Percentiles rank a stretch among this genome's conserved stretches.
Conservation (phyloP, 2,113 vertebrate genomes). For the Laterallus jamaicensis region DNA sequence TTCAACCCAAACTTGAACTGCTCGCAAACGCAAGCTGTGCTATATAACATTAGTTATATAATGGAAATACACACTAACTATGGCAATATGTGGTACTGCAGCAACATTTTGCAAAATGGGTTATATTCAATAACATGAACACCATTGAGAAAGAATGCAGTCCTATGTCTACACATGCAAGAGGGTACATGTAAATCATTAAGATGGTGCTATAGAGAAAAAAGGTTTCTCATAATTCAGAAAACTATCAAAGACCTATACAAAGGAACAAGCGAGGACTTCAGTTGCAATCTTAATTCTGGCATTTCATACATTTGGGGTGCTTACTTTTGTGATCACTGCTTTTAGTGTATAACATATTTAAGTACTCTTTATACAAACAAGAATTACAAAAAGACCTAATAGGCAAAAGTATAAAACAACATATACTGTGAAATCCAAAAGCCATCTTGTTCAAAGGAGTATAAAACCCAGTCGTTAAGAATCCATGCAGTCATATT, state of each 20-base stretch:
- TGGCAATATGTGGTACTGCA: background rate
- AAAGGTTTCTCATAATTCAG: background rate
- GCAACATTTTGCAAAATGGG: background rate
- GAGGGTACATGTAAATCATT: background rate
- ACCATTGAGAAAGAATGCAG: background rate
- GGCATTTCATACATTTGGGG: background rate
- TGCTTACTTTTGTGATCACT: background rate
- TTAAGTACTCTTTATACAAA: background rate
- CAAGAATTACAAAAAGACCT: background rate
- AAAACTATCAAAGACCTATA: background rate
- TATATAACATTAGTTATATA: background rate
- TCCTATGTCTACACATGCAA: background rate
- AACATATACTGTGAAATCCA: background rate
- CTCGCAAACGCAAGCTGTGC: background rate
- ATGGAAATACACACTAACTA: background rate
- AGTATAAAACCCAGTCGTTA: background rate
- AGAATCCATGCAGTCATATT: background rate
- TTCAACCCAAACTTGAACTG: background rate
- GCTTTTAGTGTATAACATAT: background rate
- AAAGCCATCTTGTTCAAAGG: background rate
- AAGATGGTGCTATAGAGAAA: background rate
- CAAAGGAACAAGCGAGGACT: background rate
- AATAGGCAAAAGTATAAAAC: background rate
- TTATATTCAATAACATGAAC: background rate
- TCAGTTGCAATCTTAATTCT: background rate